Evolutionary conservation across 2,797 vertebrate species (phyloP).

Genomic region (Loriculus beryllinus): DNA sequence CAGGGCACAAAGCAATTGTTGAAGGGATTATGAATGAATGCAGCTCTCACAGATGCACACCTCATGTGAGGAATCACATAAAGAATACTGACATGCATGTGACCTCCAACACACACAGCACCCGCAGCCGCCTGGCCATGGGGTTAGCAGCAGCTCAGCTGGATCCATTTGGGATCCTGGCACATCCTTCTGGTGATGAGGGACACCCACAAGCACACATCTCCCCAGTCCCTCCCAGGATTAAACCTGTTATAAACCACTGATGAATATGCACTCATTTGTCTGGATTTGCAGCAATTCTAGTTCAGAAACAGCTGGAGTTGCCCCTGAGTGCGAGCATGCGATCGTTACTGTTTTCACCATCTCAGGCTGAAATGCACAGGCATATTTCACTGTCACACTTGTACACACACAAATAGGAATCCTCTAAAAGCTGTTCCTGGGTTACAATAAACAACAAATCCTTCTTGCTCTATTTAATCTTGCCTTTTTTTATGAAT

Average conservation of each 20-base stretch:
- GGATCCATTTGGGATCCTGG: background rate
- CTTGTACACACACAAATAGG: background rate
- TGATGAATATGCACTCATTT: background rate
- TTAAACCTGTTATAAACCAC: background rate
- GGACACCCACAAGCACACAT: background rate
- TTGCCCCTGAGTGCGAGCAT: background rate
- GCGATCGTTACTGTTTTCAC: background rate
- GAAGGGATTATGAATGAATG: background rate
- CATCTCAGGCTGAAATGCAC: background rate
- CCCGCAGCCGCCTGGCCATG: background rate
- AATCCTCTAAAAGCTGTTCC: background rate
- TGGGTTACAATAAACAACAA: background rate
- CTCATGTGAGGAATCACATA: background rate
- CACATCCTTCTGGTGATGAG: background rate
- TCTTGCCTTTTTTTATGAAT: background rate
- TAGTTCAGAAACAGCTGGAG: background rate
- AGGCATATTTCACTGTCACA: background rate
- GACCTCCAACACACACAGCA: background rate
- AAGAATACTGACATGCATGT: background rate
- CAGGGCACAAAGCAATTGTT: background rate
- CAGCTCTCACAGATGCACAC: background rate
- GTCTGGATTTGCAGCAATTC: background rate
- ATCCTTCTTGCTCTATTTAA: background rate
- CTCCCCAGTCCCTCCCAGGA: background rate
- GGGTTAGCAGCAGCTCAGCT: background rate